Base-by-base conservation (phyloP, 2,113 vertebrate species). In the Dermatemys mawii region DNA sequence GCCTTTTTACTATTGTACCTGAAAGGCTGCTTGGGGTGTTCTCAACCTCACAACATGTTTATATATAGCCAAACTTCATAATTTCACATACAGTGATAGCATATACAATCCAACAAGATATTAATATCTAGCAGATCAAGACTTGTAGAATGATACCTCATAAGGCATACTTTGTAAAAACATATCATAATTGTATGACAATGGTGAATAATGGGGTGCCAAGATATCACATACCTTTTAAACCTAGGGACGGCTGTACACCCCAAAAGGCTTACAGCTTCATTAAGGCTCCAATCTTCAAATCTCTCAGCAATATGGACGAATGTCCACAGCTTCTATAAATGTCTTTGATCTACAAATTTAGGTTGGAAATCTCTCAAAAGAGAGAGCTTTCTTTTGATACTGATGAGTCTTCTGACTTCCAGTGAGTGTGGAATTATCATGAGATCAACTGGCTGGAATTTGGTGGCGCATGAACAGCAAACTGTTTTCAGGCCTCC, bases 191-290 rank as follows among this genome's bases (percentile, higher is more conserved):
- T 53, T 53, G 22, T 22, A 22, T 22, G 51, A 53, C 51, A 53
- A 8, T 53, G 51, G 51, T 53, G 50, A 51, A 51, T 51, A 51
- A 19, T 19, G 8, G 49, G 51, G 51, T 53, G 51, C 51, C 21
- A 53, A 21, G 21, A 7, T 53, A 21, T 53, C 51, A 53, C 51
- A 2, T 55, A 26, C 11, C 48, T 93, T 0, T 0, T 8, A 55
- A 29, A 41, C 8, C 10, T 85, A 79, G 35, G 88, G 88, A 51
- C 21, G 1, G 2, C 10, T 54, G 12, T 53, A 88, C 41, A 4
- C 57, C 51, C 67, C 50, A 13, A 12, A 2, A 94, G 24, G 49
- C 27, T 3, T 89, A 70, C 81, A 90, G 55, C 50, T 79, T 83
- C 24, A 85, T 19, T 55, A 85, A 24, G 46, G 24, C 88, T 41